Base-by-base conservation (phyloP, 1,140 invertebrate genomes). In the Agrilus planipennis region DNA sequence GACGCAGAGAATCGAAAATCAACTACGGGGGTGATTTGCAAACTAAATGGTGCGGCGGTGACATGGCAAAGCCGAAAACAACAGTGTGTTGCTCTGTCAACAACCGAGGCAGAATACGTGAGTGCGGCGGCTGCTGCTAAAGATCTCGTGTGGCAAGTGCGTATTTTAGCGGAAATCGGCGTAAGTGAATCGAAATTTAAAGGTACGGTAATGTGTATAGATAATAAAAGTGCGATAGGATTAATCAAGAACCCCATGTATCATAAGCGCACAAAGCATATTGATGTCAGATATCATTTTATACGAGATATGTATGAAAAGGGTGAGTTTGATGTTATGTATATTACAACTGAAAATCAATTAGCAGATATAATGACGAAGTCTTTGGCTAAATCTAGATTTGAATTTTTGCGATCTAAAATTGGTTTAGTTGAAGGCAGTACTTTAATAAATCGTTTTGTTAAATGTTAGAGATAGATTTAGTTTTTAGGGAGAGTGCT, bases 81-180 rank as follows among this genome's bases (percentile, higher is more conserved):
- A 45, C 29, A 39, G 4, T 55, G 28, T 23, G 32, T 50, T 22
- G 47, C 52, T 16, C 32, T 53, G 2, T 58, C 54, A 2, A 61
- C 60, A 12, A 64, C 55, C 9, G 62, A 68, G 47, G 52, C 62
- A 12, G 64, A 67, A 39, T 54, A 49, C 49, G 52, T 55, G 22
- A 46, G 41, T 9, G 55, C 60, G 7, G 60, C 51, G 42, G 53
- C 64, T 47, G 62, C 41, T 34, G 49, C 61, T 10, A 57, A 55
- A 47, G 61, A 65, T 49, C 31, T 55, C 4, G 39, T 65, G 6
- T 67, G 57, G 57, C 22, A 66, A 23, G 42, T 16, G 27, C 40
- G 45, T 35, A 34, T 57, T 6, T 39, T 55, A 17, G 34, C 44
- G 14, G 57, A 43, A 39, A 10, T 39, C 9, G 23, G n/a, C 20